These are phyloP conservation scores for cat (Felis catus) DNA, from an alignment of 2,113 vertebrate genomes.

Conservation along the genomic window F.catus_Fca126_mat1.0 CM031413.1:32125001-32125500, in stretches of 20 bases:
- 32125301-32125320: constrained; percentile 67
- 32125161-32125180: constrained; percentile 73
- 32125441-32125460: constrained; percentile 44
- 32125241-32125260: constrained; percentile 78
- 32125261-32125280: constrained; percentile 58
- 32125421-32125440: constrained; percentile 78
- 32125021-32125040: not conserved
- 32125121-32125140: constrained; percentile 34
- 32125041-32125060: constrained; percentile 56
- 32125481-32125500: constrained; percentile 57
- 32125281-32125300: constrained; percentile 75
- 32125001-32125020: not conserved
- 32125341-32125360: not conserved
- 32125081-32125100: not conserved
- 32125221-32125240: constrained; percentile 65
- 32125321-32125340: constrained; percentile 73
- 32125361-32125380: not conserved
- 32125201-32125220: constrained; percentile 72
- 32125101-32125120: not conserved
- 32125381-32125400: constrained; percentile 79
- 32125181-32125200: constrained; percentile 78
- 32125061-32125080: constrained; percentile 55
- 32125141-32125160: constrained; percentile 41
- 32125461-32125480: constrained; percentile 6
- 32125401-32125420: constrained; percentile 79